These are phyloP conservation scores for Strigops habroptila DNA, from an alignment of 2,113 vertebrate genomes.

Conservation along the genomic window DNA sequence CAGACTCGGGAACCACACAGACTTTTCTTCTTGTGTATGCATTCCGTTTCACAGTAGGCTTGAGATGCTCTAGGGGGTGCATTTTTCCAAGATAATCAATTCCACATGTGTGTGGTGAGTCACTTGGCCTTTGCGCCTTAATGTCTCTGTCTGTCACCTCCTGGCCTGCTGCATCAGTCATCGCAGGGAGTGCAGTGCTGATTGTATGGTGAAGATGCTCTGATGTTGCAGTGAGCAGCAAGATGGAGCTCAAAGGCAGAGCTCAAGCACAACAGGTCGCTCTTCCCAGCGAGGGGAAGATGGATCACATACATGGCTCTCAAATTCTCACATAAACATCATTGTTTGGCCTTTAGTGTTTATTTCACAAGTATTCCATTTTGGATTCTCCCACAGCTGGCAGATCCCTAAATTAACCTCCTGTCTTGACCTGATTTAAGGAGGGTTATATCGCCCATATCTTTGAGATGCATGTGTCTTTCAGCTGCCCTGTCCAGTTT, in stretches of 20 bases:
- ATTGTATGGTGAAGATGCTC: background rate
- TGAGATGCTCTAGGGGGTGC: background rate
- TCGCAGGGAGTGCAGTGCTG: background rate
- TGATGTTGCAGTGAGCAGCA: background rate
- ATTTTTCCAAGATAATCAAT: background rate
- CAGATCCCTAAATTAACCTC: background rate
- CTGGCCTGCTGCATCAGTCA: background rate
- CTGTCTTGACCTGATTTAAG: background rate
- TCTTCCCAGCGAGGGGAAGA: background rate
- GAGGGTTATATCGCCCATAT: fast-evolving
- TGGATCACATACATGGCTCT: background rate
- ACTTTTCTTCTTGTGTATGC: background rate
- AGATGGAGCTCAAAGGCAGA: background rate
- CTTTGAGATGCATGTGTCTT: background rate
- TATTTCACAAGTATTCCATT: background rate
- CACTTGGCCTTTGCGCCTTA: background rate
- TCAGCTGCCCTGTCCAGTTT: background rate
- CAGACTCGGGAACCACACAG: background rate
- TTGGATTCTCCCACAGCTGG: background rate
- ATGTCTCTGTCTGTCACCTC: background rate
- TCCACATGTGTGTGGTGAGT: background rate
- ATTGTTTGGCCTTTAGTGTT: background rate
- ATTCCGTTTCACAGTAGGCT: background rate
- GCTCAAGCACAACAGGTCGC: background rate
- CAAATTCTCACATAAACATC: background rate